These are phyloP conservation scores for Monodelphis domestica DNA, from an alignment of 2,797 vertebrate species.

Conservation along the genomic window DNA sequence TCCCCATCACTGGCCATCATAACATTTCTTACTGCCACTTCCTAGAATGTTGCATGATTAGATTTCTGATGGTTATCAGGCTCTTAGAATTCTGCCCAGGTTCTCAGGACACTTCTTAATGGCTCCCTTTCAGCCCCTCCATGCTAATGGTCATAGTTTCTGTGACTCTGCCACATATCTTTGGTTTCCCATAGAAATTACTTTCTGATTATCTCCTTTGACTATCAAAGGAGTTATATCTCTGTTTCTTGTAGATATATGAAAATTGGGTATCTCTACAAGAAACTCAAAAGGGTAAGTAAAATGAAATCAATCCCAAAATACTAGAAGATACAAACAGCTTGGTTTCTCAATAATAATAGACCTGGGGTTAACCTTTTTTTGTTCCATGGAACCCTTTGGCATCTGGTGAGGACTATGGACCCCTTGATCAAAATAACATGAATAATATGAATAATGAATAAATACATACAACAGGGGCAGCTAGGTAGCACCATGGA, in stretches of 20 bases:
- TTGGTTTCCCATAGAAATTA: not conserved
- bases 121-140: not conserved
- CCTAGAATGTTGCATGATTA: not conserved
- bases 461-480: not conserved
- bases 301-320: not conserved
- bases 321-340: not conserved
- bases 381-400: not conserved
- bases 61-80: rapidly evolving
- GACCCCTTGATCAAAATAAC: not conserved
- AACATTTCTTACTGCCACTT: not conserved
- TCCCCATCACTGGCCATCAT: not conserved
- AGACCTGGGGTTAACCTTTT: not conserved
- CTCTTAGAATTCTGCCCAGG: rapidly evolving
- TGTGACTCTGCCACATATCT: conserved; percentile 8
- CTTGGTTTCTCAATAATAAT: not conserved
- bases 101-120: not conserved
- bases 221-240: not conserved
- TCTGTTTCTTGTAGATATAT: not conserved
- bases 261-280: conserved; percentile 8
- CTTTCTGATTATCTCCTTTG: not conserved
- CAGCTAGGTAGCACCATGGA: too few relatives aligned
- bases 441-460: too few relatives aligned
- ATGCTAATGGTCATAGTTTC: not conserved
- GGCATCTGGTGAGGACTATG: not conserved
- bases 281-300: not conserved